phyloP scores from a whole-genome alignment of 2,888 invertebrate species.

The Phengaris alcon region DNA sequence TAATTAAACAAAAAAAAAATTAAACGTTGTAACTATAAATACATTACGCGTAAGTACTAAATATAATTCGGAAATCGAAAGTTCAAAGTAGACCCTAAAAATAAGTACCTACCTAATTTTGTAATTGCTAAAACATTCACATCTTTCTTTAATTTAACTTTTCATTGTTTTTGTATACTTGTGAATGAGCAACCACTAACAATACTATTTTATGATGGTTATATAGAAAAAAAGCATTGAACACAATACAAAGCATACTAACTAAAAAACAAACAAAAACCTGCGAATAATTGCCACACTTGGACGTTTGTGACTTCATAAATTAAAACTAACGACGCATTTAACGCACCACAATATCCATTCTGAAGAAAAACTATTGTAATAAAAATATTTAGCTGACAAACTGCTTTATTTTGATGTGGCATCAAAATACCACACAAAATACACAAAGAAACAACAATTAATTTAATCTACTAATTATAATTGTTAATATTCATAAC shows the following conservation, averaged over 20 bases:
- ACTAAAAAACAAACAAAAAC: neutral
- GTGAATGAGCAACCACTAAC: neutral
- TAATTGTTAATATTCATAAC: neutral
- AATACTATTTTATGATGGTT: conserved; percentile 1
- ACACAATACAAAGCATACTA: neutral
- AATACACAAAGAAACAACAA: conserved; percentile 30
- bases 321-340: conserved; percentile 3
- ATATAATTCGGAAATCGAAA: no score
- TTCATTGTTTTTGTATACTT: neutral
- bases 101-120: no score
- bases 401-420: neutral
- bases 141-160: no score
- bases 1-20: no score
- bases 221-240: neutral
- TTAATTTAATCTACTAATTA: neutral
- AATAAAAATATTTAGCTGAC: neutral
- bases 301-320: neutral
- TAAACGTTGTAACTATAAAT: no score
- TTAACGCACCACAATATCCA: conserved; percentile 11
- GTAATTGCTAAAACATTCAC: no score
- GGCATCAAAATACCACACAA: no score
- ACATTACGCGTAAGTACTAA: no score
- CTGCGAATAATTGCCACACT: neutral
- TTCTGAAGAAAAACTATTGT: neutral
- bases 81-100: no score